Evolutionary conservation across 2,888 invertebrate genomes (phyloP).

Genomic region (Clanis bilineata): DNA sequence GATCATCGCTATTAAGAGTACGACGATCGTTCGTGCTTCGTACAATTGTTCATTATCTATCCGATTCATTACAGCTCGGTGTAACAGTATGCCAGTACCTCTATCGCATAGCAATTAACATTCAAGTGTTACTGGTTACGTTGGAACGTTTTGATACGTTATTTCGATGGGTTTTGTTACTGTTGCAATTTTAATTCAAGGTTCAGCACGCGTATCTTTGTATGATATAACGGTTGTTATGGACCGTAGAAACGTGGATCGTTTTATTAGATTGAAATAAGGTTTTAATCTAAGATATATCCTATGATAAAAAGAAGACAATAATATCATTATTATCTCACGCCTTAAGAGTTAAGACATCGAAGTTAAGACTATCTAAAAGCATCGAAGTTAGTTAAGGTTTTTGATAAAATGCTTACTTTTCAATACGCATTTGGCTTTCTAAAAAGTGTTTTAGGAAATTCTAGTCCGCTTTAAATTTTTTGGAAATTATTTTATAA

Average conservation of each 20-base stretch:
- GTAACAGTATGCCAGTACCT: conserved; percentile 25
- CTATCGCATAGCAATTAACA: conserved; percentile 37
- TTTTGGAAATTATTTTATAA: no score
- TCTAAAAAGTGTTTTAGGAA: no score
- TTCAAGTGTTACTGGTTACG: conserved; percentile 32
- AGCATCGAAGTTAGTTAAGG: no score
- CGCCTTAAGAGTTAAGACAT: no score
- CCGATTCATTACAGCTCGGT: conserved; percentile 30
- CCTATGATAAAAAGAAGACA: no score
- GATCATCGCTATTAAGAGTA: conserved; percentile 22
- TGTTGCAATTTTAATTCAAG: background rate
- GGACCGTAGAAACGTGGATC: background rate
- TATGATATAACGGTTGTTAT: background rate
- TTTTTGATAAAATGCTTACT: no score
- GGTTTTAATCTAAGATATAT: no score
- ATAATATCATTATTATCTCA: no score
- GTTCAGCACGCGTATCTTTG: background rate
- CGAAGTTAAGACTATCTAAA: no score
- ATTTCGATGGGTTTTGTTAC: conserved; percentile 13
- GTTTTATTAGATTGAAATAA: background rate
- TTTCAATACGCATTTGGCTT: no score
- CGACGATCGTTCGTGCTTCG: conserved; percentile 20
- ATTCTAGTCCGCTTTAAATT: no score
- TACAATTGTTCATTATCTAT: conserved; percentile 19
- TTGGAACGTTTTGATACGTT: conserved; percentile 16